phyloP scores from a whole-genome alignment of 2,113 vertebrate species.

The Fregata magnificens region DNA sequence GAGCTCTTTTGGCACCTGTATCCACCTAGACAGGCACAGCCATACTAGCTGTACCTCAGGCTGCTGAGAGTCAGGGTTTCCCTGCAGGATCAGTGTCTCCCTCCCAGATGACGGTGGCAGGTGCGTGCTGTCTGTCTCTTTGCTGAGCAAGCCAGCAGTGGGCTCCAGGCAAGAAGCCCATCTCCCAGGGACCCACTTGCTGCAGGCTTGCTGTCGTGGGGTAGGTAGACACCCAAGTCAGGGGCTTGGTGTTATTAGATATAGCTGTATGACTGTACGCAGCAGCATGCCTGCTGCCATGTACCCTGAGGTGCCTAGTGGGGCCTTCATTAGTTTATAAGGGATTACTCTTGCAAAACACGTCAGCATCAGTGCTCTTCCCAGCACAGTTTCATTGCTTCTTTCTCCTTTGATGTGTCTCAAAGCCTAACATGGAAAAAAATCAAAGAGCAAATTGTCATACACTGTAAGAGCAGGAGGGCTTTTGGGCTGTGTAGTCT shows the following conservation, averaged over 20 bases:
- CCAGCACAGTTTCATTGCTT: background rate
- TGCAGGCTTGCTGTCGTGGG: background rate
- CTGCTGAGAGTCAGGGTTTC: background rate
- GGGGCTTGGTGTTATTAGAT: background rate
- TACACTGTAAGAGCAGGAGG: background rate
- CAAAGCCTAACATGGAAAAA: background rate
- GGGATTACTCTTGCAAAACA: background rate
- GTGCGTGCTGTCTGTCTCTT: rapidly evolving
- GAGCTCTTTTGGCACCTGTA: background rate
- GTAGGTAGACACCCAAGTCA: too few relatives aligned
- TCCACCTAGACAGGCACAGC: background rate
- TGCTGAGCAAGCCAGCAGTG: background rate
- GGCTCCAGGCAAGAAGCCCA: background rate
- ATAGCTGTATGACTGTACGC: rapidly evolving
- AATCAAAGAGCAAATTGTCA: background rate
- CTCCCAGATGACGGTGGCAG: background rate
- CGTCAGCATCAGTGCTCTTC: background rate
- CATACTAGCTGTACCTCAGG: rapidly evolving
- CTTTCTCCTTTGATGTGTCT: background rate
- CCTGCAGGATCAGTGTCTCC: background rate
- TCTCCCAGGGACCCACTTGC: background rate
- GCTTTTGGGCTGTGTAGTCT: background rate
- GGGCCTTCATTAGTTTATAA: background rate
- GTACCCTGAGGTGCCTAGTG: background rate
- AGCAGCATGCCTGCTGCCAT: background rate